These are phyloP conservation scores for Sphaerophoria rueppellii DNA, from an alignment of 2,888 invertebrate species.

Conservation along the genomic window DNA sequence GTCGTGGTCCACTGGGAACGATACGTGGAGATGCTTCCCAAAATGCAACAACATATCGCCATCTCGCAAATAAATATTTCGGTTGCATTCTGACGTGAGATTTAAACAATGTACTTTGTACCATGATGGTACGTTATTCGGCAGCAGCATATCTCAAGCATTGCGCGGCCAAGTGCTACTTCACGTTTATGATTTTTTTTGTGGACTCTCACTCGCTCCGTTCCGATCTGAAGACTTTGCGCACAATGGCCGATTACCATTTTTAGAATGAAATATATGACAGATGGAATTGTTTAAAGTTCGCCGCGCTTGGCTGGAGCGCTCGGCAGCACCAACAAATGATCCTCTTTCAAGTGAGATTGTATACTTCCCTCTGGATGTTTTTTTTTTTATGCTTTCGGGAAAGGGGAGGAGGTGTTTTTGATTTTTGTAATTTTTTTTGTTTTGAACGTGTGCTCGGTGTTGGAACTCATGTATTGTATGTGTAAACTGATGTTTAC, in stretches of 20 bases:
- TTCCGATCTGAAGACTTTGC: constrained; percentile 22
- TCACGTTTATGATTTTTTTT: constrained; percentile 72
- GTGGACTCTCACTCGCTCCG: neutral
- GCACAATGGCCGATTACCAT: constrained; percentile 72
- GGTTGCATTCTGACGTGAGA: constrained; percentile 16
- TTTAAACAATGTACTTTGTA: constrained; percentile 11
- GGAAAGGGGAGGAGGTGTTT: neutral
- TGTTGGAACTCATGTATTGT: constrained; percentile 23
- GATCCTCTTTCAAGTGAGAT: constrained; percentile 37
- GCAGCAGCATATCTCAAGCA: neutral
- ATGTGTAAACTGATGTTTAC: constrained; percentile 52
- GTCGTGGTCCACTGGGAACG: constrained; percentile 58
- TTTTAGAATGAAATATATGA: constrained; percentile 74
- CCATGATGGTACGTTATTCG: neutral
- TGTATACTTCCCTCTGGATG: constrained; percentile 15
- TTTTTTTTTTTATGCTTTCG: constrained; percentile 3
- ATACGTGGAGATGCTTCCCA: constrained; percentile 67
- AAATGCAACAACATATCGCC: constrained; percentile 46
- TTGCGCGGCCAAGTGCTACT: constrained; percentile 58
- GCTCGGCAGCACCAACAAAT: neutral
- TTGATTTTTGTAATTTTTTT: neutral
- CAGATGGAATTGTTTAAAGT: constrained; percentile 72
- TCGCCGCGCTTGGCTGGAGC: constrained; percentile 39
- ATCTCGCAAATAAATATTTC: constrained; percentile 38
- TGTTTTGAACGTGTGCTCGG: neutral